phyloP scores from a whole-genome alignment of 2,888 invertebrate genomes.

The Plebejus melissa region DNA sequence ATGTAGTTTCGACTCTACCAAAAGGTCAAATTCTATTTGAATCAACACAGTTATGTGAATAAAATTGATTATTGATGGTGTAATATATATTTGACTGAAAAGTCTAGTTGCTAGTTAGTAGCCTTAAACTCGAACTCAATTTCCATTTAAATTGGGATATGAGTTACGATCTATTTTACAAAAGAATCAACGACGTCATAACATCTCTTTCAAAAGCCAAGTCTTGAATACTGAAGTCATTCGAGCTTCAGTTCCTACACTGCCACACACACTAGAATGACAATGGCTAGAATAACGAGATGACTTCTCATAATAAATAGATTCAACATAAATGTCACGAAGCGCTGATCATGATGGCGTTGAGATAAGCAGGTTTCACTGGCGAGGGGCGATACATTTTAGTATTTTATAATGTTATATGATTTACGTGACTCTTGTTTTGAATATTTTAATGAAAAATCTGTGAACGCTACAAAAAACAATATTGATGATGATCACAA shows the following conservation, averaged over 20 bases:
- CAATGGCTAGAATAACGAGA: neutral
- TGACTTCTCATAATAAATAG: neutral
- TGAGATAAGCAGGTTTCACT: constrained; percentile 2
- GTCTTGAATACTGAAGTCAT: neutral
- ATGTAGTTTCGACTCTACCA: neutral
- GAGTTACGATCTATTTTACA: neutral
- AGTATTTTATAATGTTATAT: constrained; percentile 1
- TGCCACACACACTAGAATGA: neutral
- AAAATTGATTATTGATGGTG: neutral
- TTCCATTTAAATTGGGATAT: too few species aligned
- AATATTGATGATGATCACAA: neutral
- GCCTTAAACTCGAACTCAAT: neutral
- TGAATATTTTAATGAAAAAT: neutral
- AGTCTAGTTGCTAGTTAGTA: neutral
- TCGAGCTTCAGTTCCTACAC: neutral
- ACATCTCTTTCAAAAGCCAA: neutral
- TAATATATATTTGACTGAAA: neutral
- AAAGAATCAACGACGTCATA: neutral
- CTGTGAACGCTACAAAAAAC: neutral
- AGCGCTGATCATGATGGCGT: neutral
- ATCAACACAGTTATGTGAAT: too few species aligned
- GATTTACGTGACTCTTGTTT: neutral
- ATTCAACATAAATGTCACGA: constrained; percentile 8
- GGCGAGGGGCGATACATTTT: constrained; percentile 1
- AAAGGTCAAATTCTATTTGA: neutral